Conservation (phyloP, 2,797 vertebrate genomes). For the Cichlasoma orientale region DNA sequence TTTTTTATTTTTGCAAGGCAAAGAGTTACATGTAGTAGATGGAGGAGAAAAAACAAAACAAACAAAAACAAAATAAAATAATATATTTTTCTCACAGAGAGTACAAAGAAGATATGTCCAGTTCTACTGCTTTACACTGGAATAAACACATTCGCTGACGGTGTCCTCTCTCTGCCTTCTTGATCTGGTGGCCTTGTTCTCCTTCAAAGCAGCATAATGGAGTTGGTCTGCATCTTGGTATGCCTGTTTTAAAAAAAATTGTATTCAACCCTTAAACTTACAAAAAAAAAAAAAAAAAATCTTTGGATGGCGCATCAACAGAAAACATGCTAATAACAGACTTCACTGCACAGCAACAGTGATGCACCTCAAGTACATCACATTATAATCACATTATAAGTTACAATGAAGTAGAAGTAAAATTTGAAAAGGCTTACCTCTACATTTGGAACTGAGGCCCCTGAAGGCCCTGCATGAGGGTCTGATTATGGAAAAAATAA, state of each 20-base stretch:
- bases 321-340: background rate
- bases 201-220: conserved; percentile 30
- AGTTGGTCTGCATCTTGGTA: background rate
- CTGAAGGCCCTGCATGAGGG: background rate
- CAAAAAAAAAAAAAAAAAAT: rapidly evolving
- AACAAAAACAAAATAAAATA: background rate
- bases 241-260: background rate
- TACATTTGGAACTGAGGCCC: background rate
- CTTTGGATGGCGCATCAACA: background rate
- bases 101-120: background rate
- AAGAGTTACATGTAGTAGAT: background rate
- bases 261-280: background rate
- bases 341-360: background rate
- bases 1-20: rapidly evolving
- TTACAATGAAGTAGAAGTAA: too few relatives aligned
- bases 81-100: background rate
- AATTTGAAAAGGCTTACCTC: background rate
- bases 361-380: too few relatives aligned
- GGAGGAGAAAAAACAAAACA: background rate
- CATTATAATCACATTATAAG: too few relatives aligned
- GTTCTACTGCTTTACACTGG: conserved; percentile 14
- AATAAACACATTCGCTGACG: conserved; percentile 34
- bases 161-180: background rate
- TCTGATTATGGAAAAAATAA: background rate
- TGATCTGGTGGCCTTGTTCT: background rate